These are phyloP conservation scores for Tetrax tetrax DNA, from an alignment of 2,113 vertebrate genomes.

Conservation along the genomic window DNA sequence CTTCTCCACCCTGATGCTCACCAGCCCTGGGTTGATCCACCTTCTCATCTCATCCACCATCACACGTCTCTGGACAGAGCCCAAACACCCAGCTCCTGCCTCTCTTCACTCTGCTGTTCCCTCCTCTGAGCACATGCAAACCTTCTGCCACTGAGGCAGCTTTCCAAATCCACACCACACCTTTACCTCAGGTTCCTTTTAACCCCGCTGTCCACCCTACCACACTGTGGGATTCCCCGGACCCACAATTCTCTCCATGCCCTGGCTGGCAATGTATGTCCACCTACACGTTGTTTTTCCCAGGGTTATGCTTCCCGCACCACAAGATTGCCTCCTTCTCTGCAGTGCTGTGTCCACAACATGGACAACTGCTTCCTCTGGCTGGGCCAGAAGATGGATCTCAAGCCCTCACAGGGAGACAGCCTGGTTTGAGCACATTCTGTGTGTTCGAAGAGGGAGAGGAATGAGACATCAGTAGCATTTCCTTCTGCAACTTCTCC, in stretches of 20 bases:
- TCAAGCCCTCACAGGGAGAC: background rate
- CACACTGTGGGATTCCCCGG: background rate
- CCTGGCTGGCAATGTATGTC: background rate
- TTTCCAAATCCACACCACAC: background rate
- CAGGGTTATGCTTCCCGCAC: background rate
- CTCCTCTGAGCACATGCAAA: background rate
- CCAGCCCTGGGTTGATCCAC: background rate
- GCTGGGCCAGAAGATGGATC: background rate
- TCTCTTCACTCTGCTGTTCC: background rate
- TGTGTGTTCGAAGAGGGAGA: background rate
- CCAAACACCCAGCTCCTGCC: background rate
- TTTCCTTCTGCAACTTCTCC: background rate
- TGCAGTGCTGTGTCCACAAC: background rate
- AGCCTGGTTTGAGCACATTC: background rate
- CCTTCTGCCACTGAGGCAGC: background rate
- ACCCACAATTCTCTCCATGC: background rate
- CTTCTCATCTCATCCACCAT: background rate
- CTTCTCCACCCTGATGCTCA: background rate
- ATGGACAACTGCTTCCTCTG: background rate
- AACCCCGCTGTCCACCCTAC: background rate
- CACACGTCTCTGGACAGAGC: background rate
- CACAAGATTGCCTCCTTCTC: background rate
- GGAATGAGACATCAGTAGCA: background rate
- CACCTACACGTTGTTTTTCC: background rate
- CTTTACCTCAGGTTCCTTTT: background rate